A percentile compares a stretch with the other conserved stretches of the same genome.
Conservation (phyloP, 2,113 vertebrate genomes). For the Pollachius pollachius region DNA sequence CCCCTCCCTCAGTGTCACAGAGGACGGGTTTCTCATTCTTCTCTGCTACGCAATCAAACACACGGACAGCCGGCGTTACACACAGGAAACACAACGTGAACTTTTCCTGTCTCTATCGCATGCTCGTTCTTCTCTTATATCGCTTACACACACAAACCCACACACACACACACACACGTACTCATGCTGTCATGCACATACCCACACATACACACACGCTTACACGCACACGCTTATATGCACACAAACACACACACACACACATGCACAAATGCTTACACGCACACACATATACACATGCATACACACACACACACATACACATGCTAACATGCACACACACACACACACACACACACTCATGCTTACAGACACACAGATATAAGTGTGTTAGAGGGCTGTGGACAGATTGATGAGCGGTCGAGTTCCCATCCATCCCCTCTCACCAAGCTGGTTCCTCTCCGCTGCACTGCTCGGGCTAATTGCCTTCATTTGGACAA, state of each 20-base stretch:
- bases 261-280: neutral
- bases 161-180: neutral
- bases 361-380: conserved; percentile 10
- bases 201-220: too few species aligned
- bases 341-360: conserved; percentile 18
- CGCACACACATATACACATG: neutral
- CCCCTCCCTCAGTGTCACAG: conserved; percentile 32
- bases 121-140: too few species aligned
- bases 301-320: conserved; percentile 24
- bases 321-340: neutral
- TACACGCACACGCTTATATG: neutral
- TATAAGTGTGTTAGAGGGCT: too few species aligned
- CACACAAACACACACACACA: neutral
- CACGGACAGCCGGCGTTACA: too few species aligned
- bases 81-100: too few species aligned
- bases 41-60: conserved; percentile 1
- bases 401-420: too few species aligned
- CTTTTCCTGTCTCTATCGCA: too few species aligned
- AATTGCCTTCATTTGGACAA: conserved; percentile 38
- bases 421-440: conserved; percentile 10
- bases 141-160: too few species aligned
- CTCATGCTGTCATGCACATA: neutral
- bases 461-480: conserved; percentile 21
- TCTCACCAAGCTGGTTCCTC: conserved; percentile 42
- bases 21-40: conserved; percentile 48